Evolutionary conservation across 2,888 invertebrate genomes (phyloP).

Genomic region (Coleophora flavipennella): DNA sequence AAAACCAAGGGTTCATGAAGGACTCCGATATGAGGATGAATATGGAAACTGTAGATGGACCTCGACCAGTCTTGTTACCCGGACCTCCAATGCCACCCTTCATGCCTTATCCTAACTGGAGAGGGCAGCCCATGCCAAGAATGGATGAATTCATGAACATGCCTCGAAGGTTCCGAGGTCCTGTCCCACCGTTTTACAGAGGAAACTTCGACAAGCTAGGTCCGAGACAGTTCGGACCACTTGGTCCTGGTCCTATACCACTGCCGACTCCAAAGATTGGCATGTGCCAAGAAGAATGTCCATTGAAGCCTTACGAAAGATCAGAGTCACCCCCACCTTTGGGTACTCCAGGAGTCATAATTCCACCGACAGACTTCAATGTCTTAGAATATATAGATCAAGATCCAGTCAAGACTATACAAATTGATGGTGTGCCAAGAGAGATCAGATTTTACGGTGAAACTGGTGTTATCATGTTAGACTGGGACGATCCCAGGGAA

Average conservation of each 20-base stretch:
- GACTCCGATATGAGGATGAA: slow-evolving; percentile 59
- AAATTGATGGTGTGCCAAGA: slow-evolving; percentile 84
- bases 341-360: slow-evolving; percentile 44
- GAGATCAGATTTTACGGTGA: slow-evolving; percentile 91
- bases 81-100: slow-evolving; percentile 45
- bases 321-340: slow-evolving; percentile 45
- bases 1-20: slow-evolving; percentile 35
- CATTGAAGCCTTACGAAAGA: slow-evolving; percentile 47
- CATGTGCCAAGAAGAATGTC: slow-evolving; percentile 47
- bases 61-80: slow-evolving; percentile 27
- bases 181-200: slow-evolving; percentile 40
- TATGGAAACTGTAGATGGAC: slow-evolving; percentile 28
- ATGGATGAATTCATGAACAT: slow-evolving; percentile 35
- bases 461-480: slow-evolving; percentile 87
- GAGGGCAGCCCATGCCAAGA: slow-evolving; percentile 45
- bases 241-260: slow-evolving; percentile 33
- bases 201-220: slow-evolving; percentile 45
- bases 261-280: slow-evolving; percentile 51
- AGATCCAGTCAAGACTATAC: slow-evolving; percentile 84
- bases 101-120: slow-evolving; percentile 31
- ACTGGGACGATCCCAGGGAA: slow-evolving; percentile 88
- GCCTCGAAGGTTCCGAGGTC: slow-evolving; percentile 46
- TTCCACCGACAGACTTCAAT: slow-evolving; percentile 50
- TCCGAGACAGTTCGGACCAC: slow-evolving; percentile 38
- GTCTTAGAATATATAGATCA: slow-evolving; percentile 59